Percentiles rank a stretch among this genome's conserved stretches.
Conservation (phyloP, 2,113 vertebrate genomes). For the Periophthalmus modestus region DNA sequence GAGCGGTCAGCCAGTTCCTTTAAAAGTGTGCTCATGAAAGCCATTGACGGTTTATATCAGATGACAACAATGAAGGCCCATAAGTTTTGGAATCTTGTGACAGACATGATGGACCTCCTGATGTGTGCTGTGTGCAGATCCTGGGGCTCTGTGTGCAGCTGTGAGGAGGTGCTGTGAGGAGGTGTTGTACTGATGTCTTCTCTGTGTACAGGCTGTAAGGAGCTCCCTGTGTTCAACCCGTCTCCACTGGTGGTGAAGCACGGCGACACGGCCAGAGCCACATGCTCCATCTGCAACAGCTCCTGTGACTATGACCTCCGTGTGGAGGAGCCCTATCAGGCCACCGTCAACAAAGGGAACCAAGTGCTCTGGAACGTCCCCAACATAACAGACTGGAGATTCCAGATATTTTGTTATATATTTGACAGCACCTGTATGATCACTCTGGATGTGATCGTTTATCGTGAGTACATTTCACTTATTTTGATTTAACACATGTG, state of each 20-base stretch:
- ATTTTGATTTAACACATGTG: background rate
- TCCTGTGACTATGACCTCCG: background rate
- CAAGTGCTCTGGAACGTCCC: background rate
- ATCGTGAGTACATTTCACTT: background rate
- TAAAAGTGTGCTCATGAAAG: no score
- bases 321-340: background rate
- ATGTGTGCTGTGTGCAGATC: no score
- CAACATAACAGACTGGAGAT: background rate
- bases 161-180: no score
- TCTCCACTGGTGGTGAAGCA: background rate
- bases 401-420: background rate
- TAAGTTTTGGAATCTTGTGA: no score
- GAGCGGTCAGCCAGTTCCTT: no score
- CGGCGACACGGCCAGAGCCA: background rate
- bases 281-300: background rate
- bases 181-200: background rate
- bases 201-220: background rate
- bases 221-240: background rate
- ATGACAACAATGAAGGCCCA: no score
- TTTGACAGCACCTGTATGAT: background rate
- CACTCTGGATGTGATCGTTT: background rate
- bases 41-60: no score
- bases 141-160: no score
- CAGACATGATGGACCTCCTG: no score
- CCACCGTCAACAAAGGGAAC: background rate